These are phyloP conservation scores for Punctoribates punctum DNA, from an alignment of 2,888 invertebrate genomes.

Conservation along the genomic window DNA sequence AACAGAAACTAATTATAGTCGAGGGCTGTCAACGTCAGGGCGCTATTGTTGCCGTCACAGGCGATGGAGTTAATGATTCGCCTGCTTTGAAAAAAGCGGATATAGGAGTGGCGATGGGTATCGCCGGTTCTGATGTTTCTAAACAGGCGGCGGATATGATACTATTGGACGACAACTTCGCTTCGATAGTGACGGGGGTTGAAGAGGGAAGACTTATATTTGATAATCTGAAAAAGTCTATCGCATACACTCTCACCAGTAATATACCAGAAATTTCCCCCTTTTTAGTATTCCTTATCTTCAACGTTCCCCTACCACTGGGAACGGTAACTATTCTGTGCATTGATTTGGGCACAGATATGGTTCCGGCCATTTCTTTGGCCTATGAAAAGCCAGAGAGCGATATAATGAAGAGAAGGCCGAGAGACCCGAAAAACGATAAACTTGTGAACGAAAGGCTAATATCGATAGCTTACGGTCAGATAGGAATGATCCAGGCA, in stretches of 20 bases:
- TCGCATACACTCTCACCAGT: constrained; percentile 58
- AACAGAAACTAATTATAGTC: constrained; percentile 54
- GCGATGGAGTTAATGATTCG: constrained; percentile 51
- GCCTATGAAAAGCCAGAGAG: constrained; percentile 69
- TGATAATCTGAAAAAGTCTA: constrained; percentile 60
- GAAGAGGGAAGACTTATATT: constrained; percentile 67
- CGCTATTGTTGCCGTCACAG: constrained; percentile 51
- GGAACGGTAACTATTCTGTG: constrained; percentile 59
- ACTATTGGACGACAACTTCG: constrained; percentile 54
- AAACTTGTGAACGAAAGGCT: constrained; percentile 70
- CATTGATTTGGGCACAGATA: constrained; percentile 59
- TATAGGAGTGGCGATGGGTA: constrained; percentile 50
- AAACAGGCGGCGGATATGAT: constrained; percentile 58
- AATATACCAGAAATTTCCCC: constrained; percentile 59
- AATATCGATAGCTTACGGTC: constrained; percentile 76
- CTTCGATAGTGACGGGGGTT: constrained; percentile 58
- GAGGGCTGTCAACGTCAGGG: constrained; percentile 50
- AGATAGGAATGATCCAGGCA: constrained; percentile 99
- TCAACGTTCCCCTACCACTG: constrained; percentile 58
- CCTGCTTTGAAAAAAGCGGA: constrained; percentile 51
- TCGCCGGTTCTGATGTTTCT: constrained; percentile 54
- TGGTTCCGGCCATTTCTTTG: constrained; percentile 67
- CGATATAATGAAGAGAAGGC: constrained; percentile 66
- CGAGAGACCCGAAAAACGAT: constrained; percentile 63
- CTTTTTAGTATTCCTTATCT: constrained; percentile 57